phyloP scores from a whole-genome alignment of 2,113 vertebrate genomes.

The Prionailurus viverrinus region DNA sequence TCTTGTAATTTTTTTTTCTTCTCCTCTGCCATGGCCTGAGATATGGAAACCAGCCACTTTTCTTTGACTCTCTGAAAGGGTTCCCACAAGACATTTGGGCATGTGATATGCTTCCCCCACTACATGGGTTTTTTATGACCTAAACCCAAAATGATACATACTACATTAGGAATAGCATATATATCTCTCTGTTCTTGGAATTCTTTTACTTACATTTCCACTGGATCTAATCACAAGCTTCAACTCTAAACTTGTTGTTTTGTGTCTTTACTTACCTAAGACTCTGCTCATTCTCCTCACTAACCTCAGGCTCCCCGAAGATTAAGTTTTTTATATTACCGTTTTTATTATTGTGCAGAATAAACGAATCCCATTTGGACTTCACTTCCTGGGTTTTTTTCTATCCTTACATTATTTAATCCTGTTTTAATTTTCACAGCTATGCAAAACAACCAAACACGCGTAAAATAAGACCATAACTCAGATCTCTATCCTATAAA shows the following conservation, averaged over 20 bases:
- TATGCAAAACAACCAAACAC: not conserved
- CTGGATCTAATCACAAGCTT: not conserved
- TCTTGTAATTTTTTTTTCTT: not conserved
- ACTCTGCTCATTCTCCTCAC: not conserved
- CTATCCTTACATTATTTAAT: not conserved
- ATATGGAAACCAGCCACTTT: not conserved
- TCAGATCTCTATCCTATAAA: not conserved
- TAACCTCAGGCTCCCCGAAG: not conserved
- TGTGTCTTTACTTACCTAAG: not conserved
- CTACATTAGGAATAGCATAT: not conserved
- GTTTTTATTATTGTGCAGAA: not conserved
- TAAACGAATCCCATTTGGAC: not conserved
- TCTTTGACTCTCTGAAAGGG: not conserved
- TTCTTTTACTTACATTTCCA: not conserved
- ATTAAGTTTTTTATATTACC: not conserved
- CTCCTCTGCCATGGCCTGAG: not conserved
- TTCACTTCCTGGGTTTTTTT: not conserved
- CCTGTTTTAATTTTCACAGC: not conserved
- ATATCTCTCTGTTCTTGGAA: not conserved
- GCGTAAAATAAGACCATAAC: not conserved
- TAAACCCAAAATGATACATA: not conserved
- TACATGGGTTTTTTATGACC: accelerated
- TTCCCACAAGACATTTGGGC: not conserved
- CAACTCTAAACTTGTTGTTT: not conserved
- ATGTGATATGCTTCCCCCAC: not conserved